A percentile compares a stretch with the other conserved stretches of the same genome.
phyloP scores from a whole-genome alignment of 2,888 invertebrate genomes.

The Pandemis corylana region DNA sequence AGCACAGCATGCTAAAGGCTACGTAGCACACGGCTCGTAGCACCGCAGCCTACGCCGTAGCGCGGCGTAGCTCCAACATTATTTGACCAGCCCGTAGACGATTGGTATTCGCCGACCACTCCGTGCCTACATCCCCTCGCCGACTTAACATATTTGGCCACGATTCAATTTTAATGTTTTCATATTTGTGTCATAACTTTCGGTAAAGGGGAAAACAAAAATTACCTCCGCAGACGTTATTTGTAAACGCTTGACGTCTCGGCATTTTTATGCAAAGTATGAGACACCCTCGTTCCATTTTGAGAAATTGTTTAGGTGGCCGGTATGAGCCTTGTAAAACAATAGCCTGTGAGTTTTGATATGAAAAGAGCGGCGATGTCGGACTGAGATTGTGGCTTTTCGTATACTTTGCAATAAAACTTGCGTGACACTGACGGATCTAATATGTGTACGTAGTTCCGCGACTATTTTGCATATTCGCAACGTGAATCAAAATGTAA shows the following conservation, averaged over 20 bases:
- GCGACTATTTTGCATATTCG: constrained; percentile 39
- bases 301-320: constrained; percentile 74
- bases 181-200: constrained; percentile 81
- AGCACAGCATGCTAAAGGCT: constrained; percentile 39
- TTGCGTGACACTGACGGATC: constrained; percentile 80
- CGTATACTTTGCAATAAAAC: constrained; percentile 78
- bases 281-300: constrained; percentile 70
- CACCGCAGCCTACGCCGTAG: constrained; percentile 70
- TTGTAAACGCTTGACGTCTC: constrained; percentile 81
- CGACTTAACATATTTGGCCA: constrained; percentile 79
- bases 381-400: constrained; percentile 68
- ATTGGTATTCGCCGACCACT: constrained; percentile 72
- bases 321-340: constrained; percentile 62
- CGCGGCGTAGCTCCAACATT: constrained; percentile 38
- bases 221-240: constrained; percentile 76
- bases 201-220: constrained; percentile 75
- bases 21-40: constrained; percentile 41
- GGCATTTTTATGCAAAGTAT: constrained; percentile 79
- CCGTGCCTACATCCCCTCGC: constrained; percentile 66
- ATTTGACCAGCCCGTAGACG: constrained; percentile 52
- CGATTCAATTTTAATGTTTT: constrained; percentile 82
- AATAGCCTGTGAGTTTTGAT: constrained; percentile 63
- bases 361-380: constrained; percentile 55
- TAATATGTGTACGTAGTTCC: constrained; percentile 61
- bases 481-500: constrained; percentile 13